Evolutionary conservation across 2,888 invertebrate genomes (phyloP).

Genomic region (Synanthedon formicaeformis): DNA sequence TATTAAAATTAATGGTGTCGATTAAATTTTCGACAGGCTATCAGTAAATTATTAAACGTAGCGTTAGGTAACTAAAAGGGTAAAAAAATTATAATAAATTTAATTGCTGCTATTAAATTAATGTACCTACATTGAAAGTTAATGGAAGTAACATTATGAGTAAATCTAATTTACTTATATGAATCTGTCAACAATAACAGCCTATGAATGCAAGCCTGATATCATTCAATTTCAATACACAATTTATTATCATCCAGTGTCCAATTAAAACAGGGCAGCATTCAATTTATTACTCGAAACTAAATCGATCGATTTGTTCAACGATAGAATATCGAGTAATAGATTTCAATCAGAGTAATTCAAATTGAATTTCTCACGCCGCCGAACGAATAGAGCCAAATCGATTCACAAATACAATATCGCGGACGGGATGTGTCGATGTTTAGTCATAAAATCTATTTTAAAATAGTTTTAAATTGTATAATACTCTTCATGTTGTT

Average conservation of each 20-base stretch:
- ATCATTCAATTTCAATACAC: not conserved
- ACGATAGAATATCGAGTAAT: conserved; percentile 16
- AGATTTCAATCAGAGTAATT: conserved; percentile 39
- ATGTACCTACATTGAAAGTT: too few species aligned
- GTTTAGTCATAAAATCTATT: conserved; percentile 19
- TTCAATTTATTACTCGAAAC: conserved; percentile 5
- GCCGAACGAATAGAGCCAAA: not conserved
- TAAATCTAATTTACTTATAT: too few species aligned
- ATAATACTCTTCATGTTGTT: too few species aligned
- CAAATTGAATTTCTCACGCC: conserved; percentile 36
- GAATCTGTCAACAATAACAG: not conserved
- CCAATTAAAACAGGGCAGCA: not conserved
- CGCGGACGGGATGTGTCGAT: conserved; percentile 34
- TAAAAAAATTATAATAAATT: too few species aligned
- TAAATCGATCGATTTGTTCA: conserved; percentile 11
- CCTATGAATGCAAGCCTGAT: not conserved
- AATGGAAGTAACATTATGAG: too few species aligned
- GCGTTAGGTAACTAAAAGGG: too few species aligned
- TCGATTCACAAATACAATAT: conserved; percentile 28
- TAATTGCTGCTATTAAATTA: too few species aligned
- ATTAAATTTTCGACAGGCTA: too few species aligned
- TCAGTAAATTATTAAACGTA: too few species aligned
- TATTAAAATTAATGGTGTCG: too few species aligned
- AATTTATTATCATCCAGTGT: not conserved
- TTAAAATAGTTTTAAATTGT: too few species aligned